phyloP scores from a whole-genome alignment of 2,797 vertebrate genomes.

The Zonotrichia albicollis region DNA sequence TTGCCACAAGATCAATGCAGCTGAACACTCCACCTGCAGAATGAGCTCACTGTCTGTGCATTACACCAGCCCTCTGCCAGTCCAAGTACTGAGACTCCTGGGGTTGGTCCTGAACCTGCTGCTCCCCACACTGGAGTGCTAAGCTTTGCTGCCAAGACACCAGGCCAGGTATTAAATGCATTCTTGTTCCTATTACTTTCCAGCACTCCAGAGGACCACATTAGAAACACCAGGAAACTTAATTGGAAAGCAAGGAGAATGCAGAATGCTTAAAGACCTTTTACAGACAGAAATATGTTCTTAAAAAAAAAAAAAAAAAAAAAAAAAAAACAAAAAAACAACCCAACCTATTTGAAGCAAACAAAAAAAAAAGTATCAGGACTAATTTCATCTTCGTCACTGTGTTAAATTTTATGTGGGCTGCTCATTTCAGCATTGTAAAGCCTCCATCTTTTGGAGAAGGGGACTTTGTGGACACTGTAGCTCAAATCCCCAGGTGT shows the following conservation, averaged over 20 bases:
- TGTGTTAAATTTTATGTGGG: not conserved
- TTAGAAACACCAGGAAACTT: slow-evolving; percentile 37
- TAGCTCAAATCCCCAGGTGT: not conserved
- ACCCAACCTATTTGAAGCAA: not conserved
- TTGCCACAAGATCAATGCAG: slow-evolving; percentile 59
- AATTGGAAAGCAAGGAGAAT: slow-evolving; percentile 27
- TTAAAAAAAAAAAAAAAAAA: not conserved
- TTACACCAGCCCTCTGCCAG: slow-evolving; percentile 37
- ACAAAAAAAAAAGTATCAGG: not conserved
- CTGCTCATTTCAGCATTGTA: not conserved
- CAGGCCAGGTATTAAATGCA: slow-evolving; percentile 52
- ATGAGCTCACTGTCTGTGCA: slow-evolving; percentile 70
- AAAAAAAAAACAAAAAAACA: not conserved
- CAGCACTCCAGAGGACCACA: slow-evolving; percentile 28
- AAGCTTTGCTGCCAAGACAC: slow-evolving; percentile 50
- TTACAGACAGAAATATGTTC: not conserved
- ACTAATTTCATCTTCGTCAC: not conserved
- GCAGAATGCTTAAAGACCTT: not conserved
- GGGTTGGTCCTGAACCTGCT: slow-evolving; percentile 57
- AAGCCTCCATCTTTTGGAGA: not conserved
- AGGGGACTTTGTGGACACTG: not conserved
- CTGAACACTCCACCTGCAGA: slow-evolving; percentile 70
- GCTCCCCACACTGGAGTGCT: slow-evolving; percentile 36
- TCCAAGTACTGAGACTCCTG: slow-evolving; percentile 42
- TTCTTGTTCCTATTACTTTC: slow-evolving; percentile 55